Base-by-base conservation (phyloP, 2,888 invertebrate species). In the Calameuta pallipes region DNA sequence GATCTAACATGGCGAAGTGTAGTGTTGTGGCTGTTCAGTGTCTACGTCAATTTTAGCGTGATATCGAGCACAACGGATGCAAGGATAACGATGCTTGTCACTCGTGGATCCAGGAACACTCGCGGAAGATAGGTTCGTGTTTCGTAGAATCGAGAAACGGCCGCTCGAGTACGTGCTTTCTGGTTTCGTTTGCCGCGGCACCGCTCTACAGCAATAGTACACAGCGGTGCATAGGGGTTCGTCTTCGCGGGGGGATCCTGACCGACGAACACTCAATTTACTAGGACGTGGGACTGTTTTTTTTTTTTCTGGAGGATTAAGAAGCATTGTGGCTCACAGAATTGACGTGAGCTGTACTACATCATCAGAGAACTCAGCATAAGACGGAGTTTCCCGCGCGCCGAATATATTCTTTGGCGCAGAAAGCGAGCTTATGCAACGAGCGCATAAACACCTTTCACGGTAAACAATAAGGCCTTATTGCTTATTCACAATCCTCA, bases 1-100 rank as follows among this genome's bases (percentile, higher is more conserved):
- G 94, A 94, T 94, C 92, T 94, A 94, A 94, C 93, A 94, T 94
- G 94, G 94, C 94, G 93, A 92, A 93, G 92, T 92, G 92, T 93
- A 92, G 92, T 94, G 93, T 94, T 94, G 93, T 94, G 93, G 93
- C 92, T 92, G 92, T 92, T 92, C 92, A 90, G 91, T 92, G 92
- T 92, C 92, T 92, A 92, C 92, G 92, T 92, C 92, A 92, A 92
- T 92, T 90, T 89, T 89, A 87, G 87, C 87, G 87, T 87, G 89
- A 88, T 86, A 85, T 83, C 83, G 84, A 84, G 83, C 81, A 80
- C 80, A 81, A 76, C 80, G 79, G 83, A 83, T 80, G 81, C 81
- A 81, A 81, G 80, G 79, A 84, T 77, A 83, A 83, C 78, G 82
- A 83, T 83, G 84, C 79, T 81, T 78, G 80, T 78, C 71, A 71